These are phyloP conservation scores for Chaetogeoica ovagalla DNA, from an alignment of 2,888 invertebrate species.

Conservation along the genomic window DNA sequence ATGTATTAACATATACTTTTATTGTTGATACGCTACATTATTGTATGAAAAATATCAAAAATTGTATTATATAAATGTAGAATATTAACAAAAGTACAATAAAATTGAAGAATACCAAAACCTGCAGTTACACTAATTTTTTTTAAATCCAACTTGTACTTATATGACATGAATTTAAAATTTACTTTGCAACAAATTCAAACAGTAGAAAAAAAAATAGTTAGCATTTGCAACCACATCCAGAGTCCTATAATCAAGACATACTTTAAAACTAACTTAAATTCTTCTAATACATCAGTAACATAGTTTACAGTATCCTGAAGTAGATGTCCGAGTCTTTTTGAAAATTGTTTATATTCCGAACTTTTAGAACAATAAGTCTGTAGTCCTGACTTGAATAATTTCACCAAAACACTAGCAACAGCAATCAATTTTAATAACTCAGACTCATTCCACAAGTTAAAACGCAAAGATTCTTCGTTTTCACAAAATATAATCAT, in stretches of 20 bases:
- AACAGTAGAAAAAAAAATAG: too few species aligned
- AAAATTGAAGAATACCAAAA: too few species aligned
- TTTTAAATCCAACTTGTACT: too few species aligned
- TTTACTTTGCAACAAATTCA: too few species aligned
- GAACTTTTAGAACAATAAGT: constrained; percentile 60
- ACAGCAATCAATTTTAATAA: constrained; percentile 65
- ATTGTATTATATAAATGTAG: too few species aligned
- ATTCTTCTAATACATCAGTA: constrained; percentile 69
- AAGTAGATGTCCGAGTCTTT: constrained; percentile 69
- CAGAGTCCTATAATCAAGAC: background rate
- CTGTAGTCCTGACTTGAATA: constrained; percentile 56
- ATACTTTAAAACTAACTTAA: constrained; percentile 41
- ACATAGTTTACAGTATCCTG: constrained; percentile 74
- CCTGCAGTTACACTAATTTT: too few species aligned
- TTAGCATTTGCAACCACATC: too few species aligned
- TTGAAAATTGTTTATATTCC: constrained; percentile 71
- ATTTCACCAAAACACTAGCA: constrained; percentile 66
- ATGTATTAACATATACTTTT: too few species aligned
- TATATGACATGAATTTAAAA: too few species aligned
- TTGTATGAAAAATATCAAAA: too few species aligned
- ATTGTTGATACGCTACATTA: too few species aligned
- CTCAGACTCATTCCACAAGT: constrained; percentile 55
- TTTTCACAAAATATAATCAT: constrained; percentile 57
- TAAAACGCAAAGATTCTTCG: constrained; percentile 56
- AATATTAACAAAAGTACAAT: too few species aligned